Percentiles rank a stretch among this genome's conserved stretches.
These are phyloP conservation scores for Trachelus tabidus DNA, from an alignment of 2,888 invertebrate genomes.

Conservation along the genomic window DNA sequence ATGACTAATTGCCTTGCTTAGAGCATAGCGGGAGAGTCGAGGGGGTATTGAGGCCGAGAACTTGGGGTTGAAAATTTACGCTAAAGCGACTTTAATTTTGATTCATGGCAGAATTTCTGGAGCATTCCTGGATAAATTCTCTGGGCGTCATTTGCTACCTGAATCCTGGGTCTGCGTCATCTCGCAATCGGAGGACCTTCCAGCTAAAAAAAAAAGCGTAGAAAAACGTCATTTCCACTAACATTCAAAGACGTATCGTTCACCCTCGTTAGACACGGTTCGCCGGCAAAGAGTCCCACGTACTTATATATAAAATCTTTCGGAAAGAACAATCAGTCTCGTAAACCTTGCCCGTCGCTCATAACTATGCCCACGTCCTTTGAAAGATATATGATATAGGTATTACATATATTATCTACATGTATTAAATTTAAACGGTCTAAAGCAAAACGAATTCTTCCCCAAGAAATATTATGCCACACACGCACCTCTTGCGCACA, in stretches of 20 bases:
- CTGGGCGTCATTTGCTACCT: conserved; percentile 17
- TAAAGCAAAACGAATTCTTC: too few relatives aligned
- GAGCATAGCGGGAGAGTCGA: conserved; percentile 24
- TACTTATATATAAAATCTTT: neutral
- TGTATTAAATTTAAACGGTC: too few relatives aligned
- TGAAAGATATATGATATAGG: neutral
- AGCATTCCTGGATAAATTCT: conserved; percentile 19
- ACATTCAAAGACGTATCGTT: neutral
- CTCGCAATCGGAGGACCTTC: neutral
- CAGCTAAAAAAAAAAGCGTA: neutral
- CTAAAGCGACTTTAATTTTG: conserved; percentile 57
- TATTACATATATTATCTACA: neutral
- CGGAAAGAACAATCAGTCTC: neutral
- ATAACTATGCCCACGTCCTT: neutral
- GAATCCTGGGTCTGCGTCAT: neutral
- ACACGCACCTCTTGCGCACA: neutral
- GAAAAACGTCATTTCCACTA: neutral
- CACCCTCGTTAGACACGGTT: neutral
- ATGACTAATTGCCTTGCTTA: conserved; percentile 54
- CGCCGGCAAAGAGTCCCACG: neutral
- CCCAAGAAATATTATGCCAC: neutral
- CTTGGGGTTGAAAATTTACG: conserved; percentile 39
- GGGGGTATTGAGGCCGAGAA: conserved; percentile 11
- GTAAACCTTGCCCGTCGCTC: neutral
- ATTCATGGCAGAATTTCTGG: conserved; percentile 47